Evolutionary conservation across 2,888 invertebrate species (phyloP).

Genomic region (Oasisia sp.): DNA sequence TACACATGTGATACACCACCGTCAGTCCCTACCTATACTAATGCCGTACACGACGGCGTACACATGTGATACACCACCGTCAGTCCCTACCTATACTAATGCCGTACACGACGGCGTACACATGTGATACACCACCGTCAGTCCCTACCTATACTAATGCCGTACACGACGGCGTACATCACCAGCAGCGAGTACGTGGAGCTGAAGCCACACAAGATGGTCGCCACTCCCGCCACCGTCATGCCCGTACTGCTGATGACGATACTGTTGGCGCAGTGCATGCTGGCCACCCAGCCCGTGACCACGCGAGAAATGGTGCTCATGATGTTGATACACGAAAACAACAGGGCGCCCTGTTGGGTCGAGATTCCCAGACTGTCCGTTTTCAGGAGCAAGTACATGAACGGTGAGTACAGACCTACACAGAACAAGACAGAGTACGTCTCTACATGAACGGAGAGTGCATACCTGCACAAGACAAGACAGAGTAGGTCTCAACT

Average conservation of each 20-base stretch:
- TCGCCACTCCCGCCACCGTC: constrained; percentile 87
- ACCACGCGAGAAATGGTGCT: constrained; percentile 91
- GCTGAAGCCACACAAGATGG: constrained; percentile 80
- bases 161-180: constrained; percentile 85
- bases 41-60: constrained; percentile 75
- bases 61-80: constrained; percentile 45
- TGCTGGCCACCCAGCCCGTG: constrained; percentile 74
- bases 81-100: constrained; percentile 87
- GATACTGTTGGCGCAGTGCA: constrained; percentile 84
- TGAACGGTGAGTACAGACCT: constrained; percentile 73
- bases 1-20: no score
- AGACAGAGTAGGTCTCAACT: no score
- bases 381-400: constrained; percentile 81
- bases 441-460: no score
- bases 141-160: constrained; percentile 85
- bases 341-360: constrained; percentile 74
- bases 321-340: constrained; percentile 88
- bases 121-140: no score
- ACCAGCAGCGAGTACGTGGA: constrained; percentile 75
- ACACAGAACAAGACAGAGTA: no score
- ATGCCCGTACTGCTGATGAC: constrained; percentile 90
- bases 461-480: no score
- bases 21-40: constrained; percentile 86
- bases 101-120: constrained; percentile 73
- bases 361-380: constrained; percentile 54